Conservation (phyloP, 2,113 vertebrate genomes). For the Macrotis lagotis region DNA sequence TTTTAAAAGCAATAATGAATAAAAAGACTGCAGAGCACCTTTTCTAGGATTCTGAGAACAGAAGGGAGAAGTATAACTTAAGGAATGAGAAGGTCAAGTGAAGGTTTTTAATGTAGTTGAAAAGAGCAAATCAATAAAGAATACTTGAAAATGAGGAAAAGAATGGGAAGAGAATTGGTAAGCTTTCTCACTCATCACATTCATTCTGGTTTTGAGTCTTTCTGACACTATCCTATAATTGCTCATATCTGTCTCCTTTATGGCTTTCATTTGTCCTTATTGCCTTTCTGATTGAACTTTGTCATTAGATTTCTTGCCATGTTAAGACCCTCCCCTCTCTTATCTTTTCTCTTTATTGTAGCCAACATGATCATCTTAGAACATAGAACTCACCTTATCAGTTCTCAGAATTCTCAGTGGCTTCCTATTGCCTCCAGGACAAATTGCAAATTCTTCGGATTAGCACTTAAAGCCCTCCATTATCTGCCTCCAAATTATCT, state of each 20-base stretch:
- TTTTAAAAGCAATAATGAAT: background rate
- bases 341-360: background rate
- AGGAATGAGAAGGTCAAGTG: background rate
- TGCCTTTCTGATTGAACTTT: background rate
- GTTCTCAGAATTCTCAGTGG: background rate
- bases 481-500: background rate
- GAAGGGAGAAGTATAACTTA: background rate
- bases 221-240: background rate
- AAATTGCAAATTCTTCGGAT: background rate
- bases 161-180: background rate
- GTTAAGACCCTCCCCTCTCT: background rate
- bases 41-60: background rate
- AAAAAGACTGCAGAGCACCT: background rate
- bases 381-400: background rate
- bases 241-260: too few relatives aligned
- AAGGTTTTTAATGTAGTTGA: background rate
- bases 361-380: background rate
- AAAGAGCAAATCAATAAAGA: background rate
- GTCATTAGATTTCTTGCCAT: background rate
- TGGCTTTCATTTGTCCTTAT: too few relatives aligned
- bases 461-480: background rate
- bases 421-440: background rate
- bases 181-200: background rate
- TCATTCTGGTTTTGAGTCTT: background rate
- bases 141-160: background rate